A percentile compares a stretch with the other conserved stretches of the same genome.
Evolutionary conservation across 1,140 invertebrate genomes (phyloP).

Genomic region (Tetranychus cinnabarinus): DNA sequence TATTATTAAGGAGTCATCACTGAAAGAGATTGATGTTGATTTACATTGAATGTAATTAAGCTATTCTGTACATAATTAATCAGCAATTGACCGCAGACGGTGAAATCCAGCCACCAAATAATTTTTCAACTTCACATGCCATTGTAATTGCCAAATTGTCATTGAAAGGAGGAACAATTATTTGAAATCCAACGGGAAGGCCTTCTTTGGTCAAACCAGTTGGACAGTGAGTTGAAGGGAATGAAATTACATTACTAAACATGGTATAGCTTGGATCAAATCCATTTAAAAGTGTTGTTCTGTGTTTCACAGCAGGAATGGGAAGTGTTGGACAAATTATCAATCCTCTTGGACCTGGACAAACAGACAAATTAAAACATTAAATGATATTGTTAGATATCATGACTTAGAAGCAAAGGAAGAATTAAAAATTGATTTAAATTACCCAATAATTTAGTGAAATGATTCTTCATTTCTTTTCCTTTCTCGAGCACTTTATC

Average conservation of each 20-base stretch:
- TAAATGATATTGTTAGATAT: neutral
- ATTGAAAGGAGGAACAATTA: constrained; percentile 10
- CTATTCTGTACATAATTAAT: too few species aligned
- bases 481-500: constrained; percentile 33
- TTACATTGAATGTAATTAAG: too few species aligned
- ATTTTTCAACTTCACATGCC: constrained; percentile 16
- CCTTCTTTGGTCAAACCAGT: constrained; percentile 4
- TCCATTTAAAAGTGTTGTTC: constrained; percentile 46
- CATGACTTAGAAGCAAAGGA: neutral
- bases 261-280: constrained; percentile 52
- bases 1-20: too few species aligned
- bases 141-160: constrained; percentile 15
- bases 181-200: neutral
- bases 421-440: neutral
- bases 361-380: constrained; percentile 18
- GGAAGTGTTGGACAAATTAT: constrained; percentile 62
- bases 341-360: constrained; percentile 37
- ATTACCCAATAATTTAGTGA: neutral
- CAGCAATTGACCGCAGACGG: neutral
- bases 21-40: too few species aligned
- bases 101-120: constrained; percentile 17
- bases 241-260: constrained; percentile 7
- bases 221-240: constrained; percentile 12
- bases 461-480: neutral
- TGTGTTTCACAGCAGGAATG: constrained; percentile 54